Evolutionary conservation across 2,888 invertebrate genomes (phyloP).

Genomic region (Oligia latruncula): DNA sequence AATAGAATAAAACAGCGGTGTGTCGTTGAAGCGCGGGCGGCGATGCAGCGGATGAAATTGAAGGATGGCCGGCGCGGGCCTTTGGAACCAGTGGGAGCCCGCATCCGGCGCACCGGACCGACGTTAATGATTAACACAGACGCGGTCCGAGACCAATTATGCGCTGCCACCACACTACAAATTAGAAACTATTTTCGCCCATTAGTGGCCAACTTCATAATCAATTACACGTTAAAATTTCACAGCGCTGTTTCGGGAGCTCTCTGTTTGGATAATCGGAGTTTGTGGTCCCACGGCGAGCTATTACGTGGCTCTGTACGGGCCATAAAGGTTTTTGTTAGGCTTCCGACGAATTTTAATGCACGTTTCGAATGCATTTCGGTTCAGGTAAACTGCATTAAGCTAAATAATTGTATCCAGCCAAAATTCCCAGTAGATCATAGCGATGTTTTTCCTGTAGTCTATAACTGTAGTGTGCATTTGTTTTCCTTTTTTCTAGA

Average conservation of each 20-base stretch:
- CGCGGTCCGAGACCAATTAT: slow-evolving; percentile 87
- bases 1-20: slow-evolving; percentile 65
- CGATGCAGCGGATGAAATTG: slow-evolving; percentile 73
- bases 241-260: slow-evolving; percentile 87
- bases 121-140: slow-evolving; percentile 87
- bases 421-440: slow-evolving; percentile 60
- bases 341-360: slow-evolving; percentile 84
- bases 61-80: slow-evolving; percentile 74
- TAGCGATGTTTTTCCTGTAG: slow-evolving; percentile 13
- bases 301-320: slow-evolving; percentile 82
- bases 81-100: slow-evolving; percentile 77
- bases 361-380: slow-evolving; percentile 82
- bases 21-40: slow-evolving; percentile 35
- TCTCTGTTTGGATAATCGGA: slow-evolving; percentile 88
- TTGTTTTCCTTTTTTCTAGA: not conserved
- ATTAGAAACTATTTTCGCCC: slow-evolving; percentile 90
- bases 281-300: slow-evolving; percentile 89
- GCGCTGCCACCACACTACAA: slow-evolving; percentile 84
- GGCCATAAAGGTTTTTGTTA: slow-evolving; percentile 87
- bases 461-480: not conserved
- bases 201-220: slow-evolving; percentile 89
- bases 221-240: slow-evolving; percentile 90
- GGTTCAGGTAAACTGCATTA: slow-evolving; percentile 74
- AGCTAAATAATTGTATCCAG: slow-evolving; percentile 73
- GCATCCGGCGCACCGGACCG: slow-evolving; percentile 72